Evolutionary conservation across 2,113 vertebrate genomes (phyloP).

Genomic region (Neomonachus schauinslandi): DNA sequence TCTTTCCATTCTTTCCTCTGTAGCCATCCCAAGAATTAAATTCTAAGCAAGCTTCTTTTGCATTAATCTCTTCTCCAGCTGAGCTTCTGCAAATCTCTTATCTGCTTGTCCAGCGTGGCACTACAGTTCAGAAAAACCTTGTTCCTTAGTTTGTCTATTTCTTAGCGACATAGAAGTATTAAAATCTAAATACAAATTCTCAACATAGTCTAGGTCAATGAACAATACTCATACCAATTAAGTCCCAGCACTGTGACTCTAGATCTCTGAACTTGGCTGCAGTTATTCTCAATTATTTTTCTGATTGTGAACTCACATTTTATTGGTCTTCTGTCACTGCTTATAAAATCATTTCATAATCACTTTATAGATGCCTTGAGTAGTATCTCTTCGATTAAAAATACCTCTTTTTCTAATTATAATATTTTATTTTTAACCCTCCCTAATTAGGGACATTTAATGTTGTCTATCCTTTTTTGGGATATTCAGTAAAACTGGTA

Average conservation of each 20-base stretch:
- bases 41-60: background rate
- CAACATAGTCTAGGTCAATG: background rate
- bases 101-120: background rate
- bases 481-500: conserved; percentile 21
- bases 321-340: background rate
- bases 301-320: background rate
- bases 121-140: background rate
- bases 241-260: background rate
- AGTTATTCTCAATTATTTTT: background rate
- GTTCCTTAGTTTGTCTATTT: background rate
- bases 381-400: background rate
- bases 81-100: background rate
- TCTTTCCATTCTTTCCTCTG: background rate
- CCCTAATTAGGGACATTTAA: background rate
- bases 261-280: background rate
- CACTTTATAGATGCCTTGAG: background rate
- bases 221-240: background rate
- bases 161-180: background rate
- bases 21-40: background rate
- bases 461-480: conserved; percentile 52
- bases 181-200: conserved; percentile 9
- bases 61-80: background rate
- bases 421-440: conserved; percentile 52
- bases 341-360: conserved; percentile 41
- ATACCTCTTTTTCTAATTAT: background rate